Conservation (phyloP, 2,888 invertebrate species). For the Chaitophorus viminalis region DNA sequence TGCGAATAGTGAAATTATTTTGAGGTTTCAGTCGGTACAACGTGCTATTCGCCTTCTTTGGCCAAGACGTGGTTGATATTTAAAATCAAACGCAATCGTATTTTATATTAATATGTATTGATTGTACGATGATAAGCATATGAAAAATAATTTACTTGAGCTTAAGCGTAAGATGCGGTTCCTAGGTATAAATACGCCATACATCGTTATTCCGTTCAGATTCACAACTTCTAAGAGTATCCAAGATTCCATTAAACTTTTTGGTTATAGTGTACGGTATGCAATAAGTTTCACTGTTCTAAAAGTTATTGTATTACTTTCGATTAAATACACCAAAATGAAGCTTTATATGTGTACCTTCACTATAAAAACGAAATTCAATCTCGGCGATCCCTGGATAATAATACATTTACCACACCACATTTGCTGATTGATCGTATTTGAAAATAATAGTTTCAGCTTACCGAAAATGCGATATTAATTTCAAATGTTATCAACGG, state of each 20-base stretch:
- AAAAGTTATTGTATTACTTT: not conserved
- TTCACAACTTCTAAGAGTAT: not conserved
- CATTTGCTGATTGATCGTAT: not conserved
- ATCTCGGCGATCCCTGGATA: too few species aligned
- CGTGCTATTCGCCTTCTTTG: too few species aligned
- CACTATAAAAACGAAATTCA: not conserved
- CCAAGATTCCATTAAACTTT: not conserved
- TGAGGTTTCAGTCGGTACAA: too few species aligned
- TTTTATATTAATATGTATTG: too few species aligned
- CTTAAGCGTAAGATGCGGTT: too few species aligned
- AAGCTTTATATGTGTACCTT: not conserved
- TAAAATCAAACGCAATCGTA: too few species aligned
- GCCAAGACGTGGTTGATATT: too few species aligned
- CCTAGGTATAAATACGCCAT: too few species aligned
- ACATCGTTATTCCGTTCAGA: not conserved
- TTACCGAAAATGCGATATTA: not conserved
- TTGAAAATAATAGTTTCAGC: not conserved
- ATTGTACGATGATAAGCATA: too few species aligned
- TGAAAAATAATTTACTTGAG: too few species aligned
- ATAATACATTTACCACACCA: too few species aligned
- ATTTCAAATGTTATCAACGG: not conserved
- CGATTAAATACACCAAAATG: not conserved
- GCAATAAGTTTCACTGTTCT: not conserved
- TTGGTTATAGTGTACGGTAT: not conserved
- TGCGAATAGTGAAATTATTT: too few species aligned